Percentiles rank a stretch among this genome's conserved stretches.
phyloP scores from a whole-genome alignment of 2,888 invertebrate genomes.

The Nipponacmea schrenckii region DNA sequence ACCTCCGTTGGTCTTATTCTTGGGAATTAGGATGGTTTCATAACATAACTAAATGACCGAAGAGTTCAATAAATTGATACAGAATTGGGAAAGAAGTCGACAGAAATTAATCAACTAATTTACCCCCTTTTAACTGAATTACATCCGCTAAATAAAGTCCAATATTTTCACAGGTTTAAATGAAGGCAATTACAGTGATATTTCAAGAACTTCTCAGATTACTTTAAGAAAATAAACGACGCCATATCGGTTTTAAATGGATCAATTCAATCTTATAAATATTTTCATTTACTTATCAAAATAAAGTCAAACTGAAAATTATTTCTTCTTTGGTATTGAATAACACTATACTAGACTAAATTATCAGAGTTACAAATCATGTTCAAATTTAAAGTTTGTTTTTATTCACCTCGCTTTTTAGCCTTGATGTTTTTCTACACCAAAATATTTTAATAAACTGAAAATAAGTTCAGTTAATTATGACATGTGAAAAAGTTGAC shows the following conservation, averaged over 20 bases:
- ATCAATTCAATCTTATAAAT: neutral
- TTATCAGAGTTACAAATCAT: constrained; percentile 1
- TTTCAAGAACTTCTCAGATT: neutral
- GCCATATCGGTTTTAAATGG: neutral
- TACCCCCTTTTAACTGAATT: too few species aligned
- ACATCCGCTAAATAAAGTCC: neutral
- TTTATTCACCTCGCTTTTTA: neutral
- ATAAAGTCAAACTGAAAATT: neutral
- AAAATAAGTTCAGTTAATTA: too few species aligned
- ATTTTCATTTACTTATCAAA: constrained; percentile 4
- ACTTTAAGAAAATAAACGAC: neutral
- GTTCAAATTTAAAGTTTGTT: neutral
- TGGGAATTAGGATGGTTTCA: too few species aligned
- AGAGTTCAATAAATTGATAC: too few species aligned
- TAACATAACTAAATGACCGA: too few species aligned
- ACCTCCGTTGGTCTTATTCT: too few species aligned
- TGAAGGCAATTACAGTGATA: neutral
- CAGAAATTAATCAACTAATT: too few species aligned
- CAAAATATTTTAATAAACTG: too few species aligned
- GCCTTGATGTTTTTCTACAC: too few species aligned
- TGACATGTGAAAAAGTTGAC: too few species aligned
- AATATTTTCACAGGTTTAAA: neutral
- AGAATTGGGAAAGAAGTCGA: too few species aligned
- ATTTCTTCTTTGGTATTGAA: constrained; percentile 3
- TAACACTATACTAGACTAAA: neutral